Evolutionary conservation across 2,797 vertebrate genomes (phyloP).

Genomic region (Melanotaenia parkinsoni): DNA sequence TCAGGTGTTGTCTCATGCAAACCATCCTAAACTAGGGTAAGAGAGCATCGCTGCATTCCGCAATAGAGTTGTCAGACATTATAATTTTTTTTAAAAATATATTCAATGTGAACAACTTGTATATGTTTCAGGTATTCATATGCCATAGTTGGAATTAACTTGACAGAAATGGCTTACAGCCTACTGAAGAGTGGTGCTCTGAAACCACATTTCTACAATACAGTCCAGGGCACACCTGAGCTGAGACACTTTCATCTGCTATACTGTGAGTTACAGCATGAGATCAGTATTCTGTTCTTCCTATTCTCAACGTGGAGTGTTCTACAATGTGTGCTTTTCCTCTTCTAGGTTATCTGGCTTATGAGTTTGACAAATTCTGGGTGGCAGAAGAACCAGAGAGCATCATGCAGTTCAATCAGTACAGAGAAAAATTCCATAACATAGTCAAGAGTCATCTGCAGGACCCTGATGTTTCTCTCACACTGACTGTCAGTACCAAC

Average conservation of each 20-base stretch:
- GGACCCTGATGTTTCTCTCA: constrained; percentile 83
- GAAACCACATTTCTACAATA: constrained; percentile 93
- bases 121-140: constrained; percentile 91
- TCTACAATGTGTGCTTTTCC: constrained; percentile 1
- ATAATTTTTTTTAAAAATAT: background rate
- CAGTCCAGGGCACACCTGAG: constrained; percentile 84
- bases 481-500: constrained; percentile 57
- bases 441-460: constrained; percentile 87
- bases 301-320: background rate
- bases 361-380: constrained; percentile 98
- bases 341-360: constrained; percentile 91
- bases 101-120: background rate
- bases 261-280: constrained; percentile 88
- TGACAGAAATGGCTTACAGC: constrained; percentile 99
- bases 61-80: background rate
- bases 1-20: constrained; percentile 91
- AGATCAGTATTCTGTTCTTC: background rate
- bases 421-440: constrained; percentile 96
- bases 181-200: constrained; percentile 90
- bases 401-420: constrained; percentile 98
- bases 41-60: constrained; percentile 23
- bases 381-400: constrained; percentile 94
- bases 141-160: constrained; percentile 98
- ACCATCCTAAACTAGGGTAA: constrained; percentile 95
- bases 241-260: constrained; percentile 93